Percentiles rank a stretch among this genome's conserved stretches.
Evolutionary conservation across 2,888 invertebrate species (phyloP).

Genomic region (Campopleginae sp.): DNA sequence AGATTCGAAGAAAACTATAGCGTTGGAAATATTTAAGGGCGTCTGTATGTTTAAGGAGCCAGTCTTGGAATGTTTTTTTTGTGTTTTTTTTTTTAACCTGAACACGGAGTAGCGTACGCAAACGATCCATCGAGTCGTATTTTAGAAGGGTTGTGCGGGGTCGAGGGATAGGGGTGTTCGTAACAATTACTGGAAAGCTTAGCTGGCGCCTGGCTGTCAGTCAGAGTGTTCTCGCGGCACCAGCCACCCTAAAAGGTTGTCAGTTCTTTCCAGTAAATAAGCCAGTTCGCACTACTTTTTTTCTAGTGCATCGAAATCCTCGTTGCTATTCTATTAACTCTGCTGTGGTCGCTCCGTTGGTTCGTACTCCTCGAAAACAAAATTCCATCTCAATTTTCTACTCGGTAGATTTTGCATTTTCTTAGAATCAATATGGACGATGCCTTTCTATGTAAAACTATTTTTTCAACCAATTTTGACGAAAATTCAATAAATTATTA

Average conservation of each 20-base stretch:
- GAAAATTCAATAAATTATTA: too few relatives aligned
- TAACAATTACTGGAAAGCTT: conserved; percentile 68
- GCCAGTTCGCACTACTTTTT: conserved; percentile 61
- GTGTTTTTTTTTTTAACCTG: background rate
- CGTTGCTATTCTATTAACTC: conserved; percentile 37
- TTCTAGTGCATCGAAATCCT: conserved; percentile 50
- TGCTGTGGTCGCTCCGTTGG: background rate
- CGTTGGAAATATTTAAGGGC: background rate
- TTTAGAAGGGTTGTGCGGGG: conserved; percentile 40
- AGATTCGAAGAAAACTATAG: background rate
- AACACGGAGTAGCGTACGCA: conserved; percentile 30
- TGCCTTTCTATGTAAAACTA: background rate
- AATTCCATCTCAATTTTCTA: background rate
- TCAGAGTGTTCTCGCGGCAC: conserved; percentile 62
- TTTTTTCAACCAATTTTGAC: background rate
- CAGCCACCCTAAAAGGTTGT: conserved; percentile 53
- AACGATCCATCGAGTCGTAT: conserved; percentile 47
- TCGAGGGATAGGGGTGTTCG: conserved; percentile 61
- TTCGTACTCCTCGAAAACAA: background rate
- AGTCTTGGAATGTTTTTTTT: background rate
- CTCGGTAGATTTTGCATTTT: background rate
- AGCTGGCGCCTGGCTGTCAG: conserved; percentile 67
- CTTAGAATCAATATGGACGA: background rate
- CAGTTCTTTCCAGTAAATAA: conserved; percentile 68
- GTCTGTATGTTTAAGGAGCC: too few relatives aligned